Percentiles rank a stretch among this genome's conserved stretches.
Evolutionary conservation across 2,113 vertebrate genomes (phyloP).

Genomic region (Mixornis gularis): DNA sequence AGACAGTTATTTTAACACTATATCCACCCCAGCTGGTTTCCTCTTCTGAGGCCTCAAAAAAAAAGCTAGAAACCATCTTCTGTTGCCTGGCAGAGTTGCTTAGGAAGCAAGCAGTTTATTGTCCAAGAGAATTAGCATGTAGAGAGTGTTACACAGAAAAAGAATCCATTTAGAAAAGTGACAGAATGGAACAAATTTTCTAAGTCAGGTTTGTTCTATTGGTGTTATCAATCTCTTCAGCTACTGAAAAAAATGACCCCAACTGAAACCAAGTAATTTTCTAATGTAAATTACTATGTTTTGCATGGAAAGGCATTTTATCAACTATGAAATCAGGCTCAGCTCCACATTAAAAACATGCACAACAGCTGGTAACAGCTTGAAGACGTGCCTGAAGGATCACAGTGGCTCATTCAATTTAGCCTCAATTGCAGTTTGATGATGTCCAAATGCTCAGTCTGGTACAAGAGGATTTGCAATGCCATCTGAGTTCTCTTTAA

Average conservation of each 20-base stretch:
- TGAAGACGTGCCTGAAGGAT: constrained; percentile 34
- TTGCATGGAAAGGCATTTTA: neutral
- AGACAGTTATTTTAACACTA: neutral
- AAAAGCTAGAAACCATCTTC: neutral
- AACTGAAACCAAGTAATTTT: neutral
- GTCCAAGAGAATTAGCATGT: neutral
- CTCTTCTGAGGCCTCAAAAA: neutral
- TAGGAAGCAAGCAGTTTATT: neutral
- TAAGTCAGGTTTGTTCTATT: neutral
- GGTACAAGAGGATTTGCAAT: neutral
- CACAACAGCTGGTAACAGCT: constrained; percentile 59
- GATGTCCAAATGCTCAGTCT: constrained; percentile 13
- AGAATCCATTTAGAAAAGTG: neutral
- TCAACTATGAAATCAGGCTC: constrained; percentile 1
- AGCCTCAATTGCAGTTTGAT: constrained; percentile 4
- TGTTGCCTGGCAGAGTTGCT: neutral
- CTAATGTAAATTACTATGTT: neutral
- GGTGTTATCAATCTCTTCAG: neutral
- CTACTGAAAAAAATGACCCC: neutral
- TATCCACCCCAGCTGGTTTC: neutral
- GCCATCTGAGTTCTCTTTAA: neutral
- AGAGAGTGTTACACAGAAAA: neutral
- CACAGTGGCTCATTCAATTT: constrained; percentile 21
- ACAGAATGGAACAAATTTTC: neutral
- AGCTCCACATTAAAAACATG: neutral